Evolutionary conservation across 2,888 invertebrate species (phyloP), one percentile per base, ranked within the genome.

Genomic region (Epistrophe eligans): DNA sequence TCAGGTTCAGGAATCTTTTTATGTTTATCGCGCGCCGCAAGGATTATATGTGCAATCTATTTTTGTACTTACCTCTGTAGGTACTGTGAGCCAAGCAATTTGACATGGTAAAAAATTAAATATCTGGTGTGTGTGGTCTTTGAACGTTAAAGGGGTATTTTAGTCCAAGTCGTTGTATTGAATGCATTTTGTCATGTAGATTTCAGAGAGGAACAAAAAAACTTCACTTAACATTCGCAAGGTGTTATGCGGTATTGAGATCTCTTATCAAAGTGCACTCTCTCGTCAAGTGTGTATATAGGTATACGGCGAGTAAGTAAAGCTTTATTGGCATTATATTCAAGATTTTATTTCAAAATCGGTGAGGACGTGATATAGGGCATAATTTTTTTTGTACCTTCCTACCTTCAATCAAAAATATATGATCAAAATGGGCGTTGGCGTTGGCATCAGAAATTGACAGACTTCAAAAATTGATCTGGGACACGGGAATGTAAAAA

Each of bases 151-250:
- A 60, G 40, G 24, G n/a, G 35, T 11, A 40, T 24, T 38, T 67
- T 19, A 40, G 15, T 52, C 8, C 40, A 50, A 74, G 40, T n/a
- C 62, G 11, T 55, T 10, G n/a, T 45, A 48, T 81, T 28, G 38
- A n/a, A 38, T 73, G 60, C 76, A 80, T 76, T 83, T 74, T 67
- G 71, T 83, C 79, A 76, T 83, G 83, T 67, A 76, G 83, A 71
- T 76, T 55, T 70, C n/a, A 19, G 19, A 32, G 64, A 43, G 28
- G 9, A 15, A 43, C 3, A 43, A 13, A 11, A 28, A 17, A 70
- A 60, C n/a, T 57, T 52, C 43, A 19, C 58, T 77, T 72, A 67
- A 77, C 80, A 64, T 81, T 85, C 67, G 77, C 72, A 70, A 77
- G 81, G 81, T 81, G 81, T 73, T 72, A 72, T 58, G 60, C 40